Evolutionary conservation across 1,140 invertebrate genomes (phyloP), one percentile per base, ranked within the genome.

Genomic region (Caenorhabditis latens): DNA sequence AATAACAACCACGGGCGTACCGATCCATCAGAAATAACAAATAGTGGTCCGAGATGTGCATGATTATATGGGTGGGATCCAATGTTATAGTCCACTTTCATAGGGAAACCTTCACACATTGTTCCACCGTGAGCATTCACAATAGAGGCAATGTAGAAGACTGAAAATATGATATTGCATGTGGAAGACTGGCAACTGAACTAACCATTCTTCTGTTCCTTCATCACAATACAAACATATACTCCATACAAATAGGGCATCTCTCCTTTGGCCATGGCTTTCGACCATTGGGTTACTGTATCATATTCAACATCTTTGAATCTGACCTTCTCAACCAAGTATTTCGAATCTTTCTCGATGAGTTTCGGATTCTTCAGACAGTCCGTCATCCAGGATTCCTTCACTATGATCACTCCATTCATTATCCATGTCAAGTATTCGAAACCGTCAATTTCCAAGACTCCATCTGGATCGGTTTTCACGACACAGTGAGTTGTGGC

Each of bases 41-140:
- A 71, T 6, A 71, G 42, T 46, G 67, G 67, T 19, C 67, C 67
- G 16, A 71, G 67, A 71, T 71, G 11, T 9, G 67, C 67, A 46
- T 71, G 67, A 71, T 48, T 42, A 46, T 71, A 71, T 1, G 67
- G 67, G 46, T 71, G 67, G 19, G 67, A 71, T 14, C 42, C 67
- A 21, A 46, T 19, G 14, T 71, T 71, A 16, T 16, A 71, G 19
- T 46, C 19, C 6, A 4, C 11, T 9, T 46, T 43, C 14, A 46
- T 13, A 13, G 67, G 67, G 11, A 71, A 46, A n/a, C 19, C 19
- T 16, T 43, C 16, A 58, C 57, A 58, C 42, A 71, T 71, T 2
- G 5, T 71, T 7, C 67, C 40, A n/a, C 67, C 67, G 19, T 71
- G 67, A 0, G 14, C n/a, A 19, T 13, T 71, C 9, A 71, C 67